Evolutionary conservation across 2,113 vertebrate genomes (phyloP).

Genomic region (Pseudorectes ferrugineus): DNA sequence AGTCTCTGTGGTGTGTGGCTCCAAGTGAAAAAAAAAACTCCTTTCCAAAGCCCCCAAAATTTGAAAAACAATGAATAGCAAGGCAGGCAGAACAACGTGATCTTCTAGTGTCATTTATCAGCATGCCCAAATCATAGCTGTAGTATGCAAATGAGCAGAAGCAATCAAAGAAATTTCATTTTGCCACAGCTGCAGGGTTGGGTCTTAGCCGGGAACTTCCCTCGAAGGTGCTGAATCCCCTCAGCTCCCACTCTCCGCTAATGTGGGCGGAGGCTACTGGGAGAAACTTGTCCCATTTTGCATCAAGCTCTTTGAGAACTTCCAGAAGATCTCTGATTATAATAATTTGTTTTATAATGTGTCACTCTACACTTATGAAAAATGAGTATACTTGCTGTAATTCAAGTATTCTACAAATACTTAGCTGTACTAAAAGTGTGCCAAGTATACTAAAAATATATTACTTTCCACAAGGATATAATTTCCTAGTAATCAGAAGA

Average conservation of each 20-base stretch:
- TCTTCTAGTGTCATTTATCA: background rate
- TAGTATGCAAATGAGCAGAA: conserved; percentile 16
- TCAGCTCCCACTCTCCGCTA: background rate
- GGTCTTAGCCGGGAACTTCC: background rate
- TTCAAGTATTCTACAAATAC: conserved; percentile 63
- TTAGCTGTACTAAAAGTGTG: conserved; percentile 43
- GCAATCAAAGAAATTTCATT: conserved; percentile 27
- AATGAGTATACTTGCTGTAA: conserved; percentile 63
- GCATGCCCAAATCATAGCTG: background rate
- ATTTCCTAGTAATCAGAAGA: conserved; percentile 64
- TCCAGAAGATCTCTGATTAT: conserved; percentile 62
- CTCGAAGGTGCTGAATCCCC: background rate
- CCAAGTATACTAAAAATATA: conserved; percentile 64
- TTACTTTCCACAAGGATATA: conserved; percentile 57
- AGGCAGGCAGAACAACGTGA: background rate
- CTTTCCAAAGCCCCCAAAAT: background rate
- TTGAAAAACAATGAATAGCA: background rate
- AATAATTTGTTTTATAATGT: conserved; percentile 64
- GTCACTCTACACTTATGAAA: conserved; percentile 46
- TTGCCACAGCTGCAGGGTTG: conserved; percentile 22
- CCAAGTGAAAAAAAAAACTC: background rate
- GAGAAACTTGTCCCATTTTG: conserved; percentile 12
- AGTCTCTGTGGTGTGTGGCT: background rate
- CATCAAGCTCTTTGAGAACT: conserved; percentile 41
- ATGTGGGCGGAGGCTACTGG: background rate